phyloP scores from a whole-genome alignment of 2,113 vertebrate species.

The Coracopsis vasa region DNA sequence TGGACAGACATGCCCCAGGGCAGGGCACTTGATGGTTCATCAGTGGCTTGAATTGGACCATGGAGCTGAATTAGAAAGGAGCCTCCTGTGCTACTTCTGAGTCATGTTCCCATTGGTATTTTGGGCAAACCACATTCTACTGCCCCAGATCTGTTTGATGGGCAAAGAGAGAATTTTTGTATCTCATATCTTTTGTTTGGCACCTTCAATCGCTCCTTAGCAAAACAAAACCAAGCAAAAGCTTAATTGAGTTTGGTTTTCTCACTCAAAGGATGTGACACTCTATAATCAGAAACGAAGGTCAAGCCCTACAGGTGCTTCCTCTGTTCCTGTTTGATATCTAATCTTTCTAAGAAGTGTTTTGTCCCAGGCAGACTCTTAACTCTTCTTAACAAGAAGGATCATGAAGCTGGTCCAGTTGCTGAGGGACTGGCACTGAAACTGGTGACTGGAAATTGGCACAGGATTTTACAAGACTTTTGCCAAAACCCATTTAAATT shows the following conservation, averaged over 20 bases:
- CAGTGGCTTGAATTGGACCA: neutral
- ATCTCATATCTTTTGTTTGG: neutral
- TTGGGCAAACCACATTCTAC: neutral
- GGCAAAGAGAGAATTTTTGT: neutral
- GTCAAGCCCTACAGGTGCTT: neutral
- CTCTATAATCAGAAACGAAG: neutral
- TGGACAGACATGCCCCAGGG: neutral
- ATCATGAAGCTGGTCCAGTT: neutral
- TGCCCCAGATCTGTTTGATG: neutral
- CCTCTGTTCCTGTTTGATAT: neutral
- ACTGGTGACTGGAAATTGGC: neutral
- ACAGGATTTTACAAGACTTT: neutral
- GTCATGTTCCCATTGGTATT: accelerated
- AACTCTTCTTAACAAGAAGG: neutral
- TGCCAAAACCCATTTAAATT: neutral
- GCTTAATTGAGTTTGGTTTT: neutral
- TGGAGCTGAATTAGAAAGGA: neutral
- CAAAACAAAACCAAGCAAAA: neutral
- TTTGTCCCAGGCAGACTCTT: neutral
- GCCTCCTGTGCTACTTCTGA: neutral
- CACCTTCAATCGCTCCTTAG: neutral
- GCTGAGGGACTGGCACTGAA: neutral
- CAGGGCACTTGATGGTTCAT: neutral
- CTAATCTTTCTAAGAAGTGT: neutral
- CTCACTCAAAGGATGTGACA: neutral